These are phyloP conservation scores for Orientallactaga sibirica DNA, from an alignment of 2,797 vertebrate species.

Conservation along the genomic window DNA sequence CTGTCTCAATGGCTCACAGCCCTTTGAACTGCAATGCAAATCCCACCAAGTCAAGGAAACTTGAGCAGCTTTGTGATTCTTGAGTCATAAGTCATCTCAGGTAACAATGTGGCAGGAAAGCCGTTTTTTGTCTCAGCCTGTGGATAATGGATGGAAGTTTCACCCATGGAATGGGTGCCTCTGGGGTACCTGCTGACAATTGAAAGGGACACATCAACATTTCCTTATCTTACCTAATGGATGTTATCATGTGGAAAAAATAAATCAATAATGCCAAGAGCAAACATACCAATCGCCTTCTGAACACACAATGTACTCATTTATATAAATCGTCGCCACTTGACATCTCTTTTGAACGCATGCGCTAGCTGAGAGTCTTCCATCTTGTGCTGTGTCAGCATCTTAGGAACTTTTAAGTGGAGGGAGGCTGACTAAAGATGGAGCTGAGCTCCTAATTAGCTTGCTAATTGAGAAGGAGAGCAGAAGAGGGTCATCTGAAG, in stretches of 20 bases:
- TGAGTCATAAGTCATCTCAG: constrained; percentile 71
- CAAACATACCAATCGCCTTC: constrained; percentile 86
- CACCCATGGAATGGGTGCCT: constrained; percentile 74
- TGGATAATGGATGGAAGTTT: constrained; percentile 82
- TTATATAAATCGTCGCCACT: constrained; percentile 87
- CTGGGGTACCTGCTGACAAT: constrained; percentile 80
- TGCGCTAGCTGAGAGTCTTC: neutral
- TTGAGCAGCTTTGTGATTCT: constrained; percentile 15
- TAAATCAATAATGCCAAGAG: constrained; percentile 88
- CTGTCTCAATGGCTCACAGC: neutral
- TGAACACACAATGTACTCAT: constrained; percentile 86
- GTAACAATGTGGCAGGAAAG: constrained; percentile 79
- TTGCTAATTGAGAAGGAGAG: constrained; percentile 54
- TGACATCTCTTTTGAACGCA: constrained; percentile 72
- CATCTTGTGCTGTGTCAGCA: neutral
- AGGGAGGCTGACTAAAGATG: neutral
- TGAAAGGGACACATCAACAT: constrained; percentile 83
- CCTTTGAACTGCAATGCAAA: constrained; percentile 67
- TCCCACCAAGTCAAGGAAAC: constrained; percentile 63
- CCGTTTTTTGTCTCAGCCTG: constrained; percentile 75
- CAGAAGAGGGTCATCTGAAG: constrained; percentile 8
- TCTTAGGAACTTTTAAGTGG: constrained; percentile 18
- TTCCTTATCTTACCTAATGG: constrained; percentile 86
- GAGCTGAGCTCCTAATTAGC: constrained; percentile 61
- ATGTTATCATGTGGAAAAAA: constrained; percentile 87